Conservation (phyloP, 2,797 vertebrate genomes). For the Channallabes apus region DNA sequence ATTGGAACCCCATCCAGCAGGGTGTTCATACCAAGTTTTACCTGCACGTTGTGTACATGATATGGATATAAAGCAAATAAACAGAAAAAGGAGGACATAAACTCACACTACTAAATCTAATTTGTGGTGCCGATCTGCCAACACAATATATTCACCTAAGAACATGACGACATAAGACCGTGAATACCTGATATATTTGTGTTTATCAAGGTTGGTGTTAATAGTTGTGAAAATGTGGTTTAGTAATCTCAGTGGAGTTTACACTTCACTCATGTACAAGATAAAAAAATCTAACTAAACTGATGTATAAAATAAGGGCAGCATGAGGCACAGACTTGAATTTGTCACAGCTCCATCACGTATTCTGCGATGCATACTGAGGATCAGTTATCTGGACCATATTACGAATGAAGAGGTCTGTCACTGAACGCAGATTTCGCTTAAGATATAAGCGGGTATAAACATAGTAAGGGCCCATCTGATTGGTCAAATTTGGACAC, state of each 20-base stretch:
- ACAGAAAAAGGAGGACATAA: neutral
- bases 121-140: neutral
- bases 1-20: too few species aligned
- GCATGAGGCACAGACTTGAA: neutral
- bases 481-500: too few species aligned
- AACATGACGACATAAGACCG: neutral
- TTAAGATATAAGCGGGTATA: too few species aligned
- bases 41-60: too few species aligned
- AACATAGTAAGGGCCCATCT: too few species aligned
- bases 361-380: too few species aligned
- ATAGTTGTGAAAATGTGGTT: neutral
- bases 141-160: neutral
- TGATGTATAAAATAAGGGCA: neutral
- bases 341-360: neutral
- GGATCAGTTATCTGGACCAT: too few species aligned
- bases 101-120: too few species aligned
- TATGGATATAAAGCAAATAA: neutral
- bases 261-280: neutral
- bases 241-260: neutral
- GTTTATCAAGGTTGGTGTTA: neutral
- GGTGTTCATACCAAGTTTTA: too few species aligned
- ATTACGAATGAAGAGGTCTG: too few species aligned
- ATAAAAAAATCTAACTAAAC: neutral
- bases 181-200: neutral
- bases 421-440: too few species aligned